Conservation (phyloP, 2,797 vertebrate genomes). For the Leuciscus waleckii region DNA sequence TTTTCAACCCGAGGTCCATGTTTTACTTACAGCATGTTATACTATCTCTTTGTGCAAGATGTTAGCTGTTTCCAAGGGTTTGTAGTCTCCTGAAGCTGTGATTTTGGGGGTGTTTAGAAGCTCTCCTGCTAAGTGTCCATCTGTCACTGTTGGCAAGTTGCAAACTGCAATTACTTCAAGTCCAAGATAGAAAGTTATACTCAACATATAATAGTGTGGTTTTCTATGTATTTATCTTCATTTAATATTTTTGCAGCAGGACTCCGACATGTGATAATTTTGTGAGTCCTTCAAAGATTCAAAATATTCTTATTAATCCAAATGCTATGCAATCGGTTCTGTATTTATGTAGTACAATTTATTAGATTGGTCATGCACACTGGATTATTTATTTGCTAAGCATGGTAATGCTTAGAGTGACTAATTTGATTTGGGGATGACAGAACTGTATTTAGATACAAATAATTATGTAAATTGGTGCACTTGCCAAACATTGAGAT, state of each 20-base stretch:
- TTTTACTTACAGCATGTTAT: not conserved
- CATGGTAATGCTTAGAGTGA: not conserved
- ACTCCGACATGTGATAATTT: not conserved
- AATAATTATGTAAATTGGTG: not conserved
- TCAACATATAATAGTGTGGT: not conserved
- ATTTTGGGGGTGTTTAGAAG: too few species aligned
- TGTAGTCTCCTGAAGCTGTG: not conserved
- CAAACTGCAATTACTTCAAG: not conserved
- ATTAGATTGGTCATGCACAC: not conserved
- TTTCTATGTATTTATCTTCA: not conserved
- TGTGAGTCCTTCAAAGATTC: not conserved
- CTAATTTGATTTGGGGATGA: not conserved
- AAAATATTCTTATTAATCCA: not conserved
- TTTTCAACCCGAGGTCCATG: not conserved
- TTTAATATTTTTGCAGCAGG: not conserved
- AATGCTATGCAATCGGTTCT: not conserved
- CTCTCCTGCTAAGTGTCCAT: slow-evolving; percentile 9
- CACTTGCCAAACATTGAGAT: not conserved
- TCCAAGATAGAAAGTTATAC: not conserved
- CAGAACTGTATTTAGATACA: not conserved
- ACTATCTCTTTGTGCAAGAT: not conserved
- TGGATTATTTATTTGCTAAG: slow-evolving; percentile 17
- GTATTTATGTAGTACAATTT: not conserved
- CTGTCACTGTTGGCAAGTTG: not conserved
- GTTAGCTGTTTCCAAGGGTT: not conserved